Base-by-base conservation (phyloP, 2,113 vertebrate species). In the Alectura lathami region DNA sequence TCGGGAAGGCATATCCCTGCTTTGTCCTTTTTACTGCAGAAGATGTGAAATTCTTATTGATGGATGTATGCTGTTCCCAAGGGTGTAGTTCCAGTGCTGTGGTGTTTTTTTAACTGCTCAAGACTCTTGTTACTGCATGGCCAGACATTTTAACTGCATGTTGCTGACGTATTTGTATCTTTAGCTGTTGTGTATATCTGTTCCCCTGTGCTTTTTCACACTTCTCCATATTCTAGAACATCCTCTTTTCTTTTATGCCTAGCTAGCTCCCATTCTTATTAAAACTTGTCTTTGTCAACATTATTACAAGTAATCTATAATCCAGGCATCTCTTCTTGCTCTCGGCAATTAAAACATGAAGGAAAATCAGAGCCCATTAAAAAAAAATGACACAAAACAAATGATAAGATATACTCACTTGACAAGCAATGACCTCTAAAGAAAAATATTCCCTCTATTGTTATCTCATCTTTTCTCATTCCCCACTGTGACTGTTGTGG, bases 271-370 rank as follows among this genome's bases (percentile, higher is more conserved):
- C 11, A 23, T 77, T 87, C 60, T 50, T 81, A 56, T 51, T 93
- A 59, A 45, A 94, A 83, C 3, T 66, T 84, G 32, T 56, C 77
- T 89, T 93, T 95, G 54, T 76, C 67, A 78, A 60, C 30, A 43
- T 54, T 83, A 69, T 79, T 91, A 50, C 17, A 72, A 76, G 27
- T 59, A 53, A 80, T 85, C 50, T 69, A 53, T 91, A 79, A 79
- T 59, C 48, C 22, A 85, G 4, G 11, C 27, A 17, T 85, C 15
- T 85, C 20, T 85, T 85, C 42, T 83, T 92, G 45, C 42, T 83
- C 29, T 63, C 63, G 47, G 32, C 38, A 89, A 77, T 92, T 94
- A 94, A 91, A 96, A 73, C 36, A 63, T 32, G 48, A 82, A 64
- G 26, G 26, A 74, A 92, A 89, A 88, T 13, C 48, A 87, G 43